phyloP scores from a whole-genome alignment of 1,140 invertebrate species.

The Venustaconcha ellipsiformis region DNA sequence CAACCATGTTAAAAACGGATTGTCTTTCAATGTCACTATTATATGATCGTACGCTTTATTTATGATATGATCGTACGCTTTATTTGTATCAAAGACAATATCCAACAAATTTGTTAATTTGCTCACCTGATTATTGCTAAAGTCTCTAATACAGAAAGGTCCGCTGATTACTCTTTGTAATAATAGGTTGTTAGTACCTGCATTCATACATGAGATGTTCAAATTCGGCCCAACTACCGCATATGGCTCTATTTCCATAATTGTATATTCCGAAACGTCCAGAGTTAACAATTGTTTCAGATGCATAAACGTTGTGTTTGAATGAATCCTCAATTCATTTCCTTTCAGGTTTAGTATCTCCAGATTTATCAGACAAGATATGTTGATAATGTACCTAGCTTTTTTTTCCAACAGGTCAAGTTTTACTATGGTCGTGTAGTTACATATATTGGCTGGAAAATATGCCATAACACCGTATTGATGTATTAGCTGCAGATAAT shows the following conservation, averaged over 20 bases:
- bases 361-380: too few relatives aligned
- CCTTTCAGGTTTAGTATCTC: too few relatives aligned
- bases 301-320: slow-evolving; percentile 16
- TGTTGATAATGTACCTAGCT: too few relatives aligned
- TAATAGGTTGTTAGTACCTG: slow-evolving; percentile 13
- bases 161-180: background rate
- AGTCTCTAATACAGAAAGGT: slow-evolving; percentile 17
- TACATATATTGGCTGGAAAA: too few relatives aligned
- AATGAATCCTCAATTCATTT: background rate
- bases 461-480: too few relatives aligned
- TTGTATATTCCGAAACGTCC: slow-evolving; percentile 4
- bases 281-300: background rate
- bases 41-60: too few relatives aligned
- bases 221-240: background rate
- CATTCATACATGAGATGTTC: slow-evolving; percentile 5
- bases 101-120: slow-evolving; percentile 3
- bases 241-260: slow-evolving; percentile 12
- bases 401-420: too few relatives aligned
- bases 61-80: too few relatives aligned
- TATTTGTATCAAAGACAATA: background rate
- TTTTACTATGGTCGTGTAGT: too few relatives aligned
- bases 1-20: slow-evolving; percentile 7
- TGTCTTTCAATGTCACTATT: slow-evolving; percentile 9
- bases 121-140: slow-evolving; percentile 6
- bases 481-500: too few relatives aligned